Base-by-base conservation (phyloP, 2,113 vertebrate genomes). In the Grantiella picta region DNA sequence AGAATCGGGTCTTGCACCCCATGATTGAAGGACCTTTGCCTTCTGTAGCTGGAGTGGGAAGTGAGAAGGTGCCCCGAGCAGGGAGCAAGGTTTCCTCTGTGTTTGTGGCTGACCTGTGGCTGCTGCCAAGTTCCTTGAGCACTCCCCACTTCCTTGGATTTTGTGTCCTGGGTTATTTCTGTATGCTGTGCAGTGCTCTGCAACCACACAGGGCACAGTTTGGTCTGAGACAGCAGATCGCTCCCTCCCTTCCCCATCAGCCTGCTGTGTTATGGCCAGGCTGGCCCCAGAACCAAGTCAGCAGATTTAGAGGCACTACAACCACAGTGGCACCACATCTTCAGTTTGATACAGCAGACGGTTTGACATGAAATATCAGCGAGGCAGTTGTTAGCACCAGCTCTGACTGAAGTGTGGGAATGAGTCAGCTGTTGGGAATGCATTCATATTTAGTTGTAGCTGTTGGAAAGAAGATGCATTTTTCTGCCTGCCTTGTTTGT, bases 401-500 rank as follows among this genome's bases (percentile, higher is more conserved):
- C 76, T 47, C 68, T 54, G 52, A 63, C 44, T 76, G 60, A 71
- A 78, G 47, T 27, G 33, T 70, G 65, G 57, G 79, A 63, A 75
- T 95, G 85, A 94, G 68, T 93, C 86, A 95, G 60, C 72, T 71
- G 3, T 56, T 90, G 75, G 82, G 72, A 56, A 79, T 19, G 1
- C 64, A 71, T 17, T 92, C 56, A 18, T 81, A 83, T 93, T 81
- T 89, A 82, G 68, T 96, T 12, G 8, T 80, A 71, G 76, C 69
- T 86, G 79, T 92, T 94, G 85, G 76, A 83, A 79, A 77, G 71
- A 91, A 89, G 84, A 92, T 79, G 57, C 23, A 21, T 83, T 93
- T 95, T 93, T 82, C 80, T 95, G 95, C 75, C 52, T 94, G 66
- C 52, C 78, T 94, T 86, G 81, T 92, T 91, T 93, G 35, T 86